Evolutionary conservation across 2,113 vertebrate genomes (phyloP).

Genomic region (Marcusenius ussheri): DNA sequence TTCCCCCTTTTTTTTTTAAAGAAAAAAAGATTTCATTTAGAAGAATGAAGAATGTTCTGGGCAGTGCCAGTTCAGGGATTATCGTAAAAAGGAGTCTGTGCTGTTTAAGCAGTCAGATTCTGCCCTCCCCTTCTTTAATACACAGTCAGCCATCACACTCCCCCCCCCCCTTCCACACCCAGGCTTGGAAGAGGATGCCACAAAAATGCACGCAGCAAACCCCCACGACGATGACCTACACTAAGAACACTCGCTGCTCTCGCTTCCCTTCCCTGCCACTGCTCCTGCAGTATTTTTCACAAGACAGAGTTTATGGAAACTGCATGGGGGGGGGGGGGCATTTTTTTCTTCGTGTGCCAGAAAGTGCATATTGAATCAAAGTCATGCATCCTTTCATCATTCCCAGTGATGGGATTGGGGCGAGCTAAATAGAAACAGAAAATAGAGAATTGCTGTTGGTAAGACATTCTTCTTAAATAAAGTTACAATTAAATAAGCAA

Average conservation of each 20-base stretch:
- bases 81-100: slow-evolving; percentile 43
- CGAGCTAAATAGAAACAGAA: neutral
- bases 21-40: slow-evolving; percentile 23
- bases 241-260: slow-evolving; percentile 37
- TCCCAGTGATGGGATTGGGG: neutral
- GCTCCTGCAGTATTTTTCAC: neutral
- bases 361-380: neutral
- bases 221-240: slow-evolving; percentile 33
- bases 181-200: slow-evolving; percentile 42
- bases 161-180: slow-evolving; percentile 31
- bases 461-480: neutral
- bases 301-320: neutral
- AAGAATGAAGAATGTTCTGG: slow-evolving; percentile 12
- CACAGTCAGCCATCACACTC: slow-evolving; percentile 49
- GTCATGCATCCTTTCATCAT: neutral
- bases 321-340: neutral
- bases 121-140: slow-evolving; percentile 36
- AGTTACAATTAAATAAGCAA: neutral
- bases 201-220: slow-evolving; percentile 38
- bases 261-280: slow-evolving; percentile 15
- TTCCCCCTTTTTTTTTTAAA: slow-evolving; percentile 9
- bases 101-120: slow-evolving; percentile 44
- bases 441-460: neutral
- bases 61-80: slow-evolving; percentile 42
- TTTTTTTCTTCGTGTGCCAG: neutral